Base-by-base conservation (phyloP, 2,797 vertebrate genomes). In the Leptatherina wallacei region DNA sequence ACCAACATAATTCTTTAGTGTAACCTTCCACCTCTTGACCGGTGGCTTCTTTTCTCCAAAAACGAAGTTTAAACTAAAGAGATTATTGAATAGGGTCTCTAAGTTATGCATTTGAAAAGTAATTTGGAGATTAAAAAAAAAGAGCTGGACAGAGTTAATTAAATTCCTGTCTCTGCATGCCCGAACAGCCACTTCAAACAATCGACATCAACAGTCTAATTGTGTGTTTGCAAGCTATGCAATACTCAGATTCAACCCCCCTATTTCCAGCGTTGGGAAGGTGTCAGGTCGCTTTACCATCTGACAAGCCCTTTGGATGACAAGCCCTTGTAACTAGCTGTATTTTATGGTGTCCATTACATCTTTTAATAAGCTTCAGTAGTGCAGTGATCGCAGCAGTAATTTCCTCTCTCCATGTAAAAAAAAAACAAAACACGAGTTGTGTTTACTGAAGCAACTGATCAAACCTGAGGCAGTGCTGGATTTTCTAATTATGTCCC, bases 401-500 rank as follows among this genome's bases (percentile, higher is more conserved):
- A 27, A 57, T 62, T 67, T 56, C 16, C 5, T 75, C 4, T 42
- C 22, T 55, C 27, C 11, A 49, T 35, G 73, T 30, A 9, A 67
- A 81, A 60, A 60, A 38, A 22, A 44, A n/a, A 8, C n/a, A 47
- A n/a, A n/a, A n/a, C 18, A 7, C 14, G 59, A 32, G 60, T 56
- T 30, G n/a, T 73, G 59, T 72, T 81, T 36, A 64, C 58, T 57
- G 62, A 38, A 77, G 58, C 56, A 60, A 76, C 56, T 36, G 44
- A 54, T 57, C 44, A 32, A 66, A 36, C 58, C 61, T 20, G 57
- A 63, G 59, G 71, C 8, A 38, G 12, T 6, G 30, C 61, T 59
- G 65, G 47, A 42, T 40, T 65, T 62, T 70, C 44, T 69, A 24
- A 65, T 81, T n/a, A 86, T 52, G 55, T 72, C 64, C 54, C 24